Percentiles rank a stretch among this genome's conserved stretches.
These are phyloP conservation scores for Peromyscus leucopus DNA, from an alignment of 2,113 vertebrate species.

Conservation along the genomic window DNA sequence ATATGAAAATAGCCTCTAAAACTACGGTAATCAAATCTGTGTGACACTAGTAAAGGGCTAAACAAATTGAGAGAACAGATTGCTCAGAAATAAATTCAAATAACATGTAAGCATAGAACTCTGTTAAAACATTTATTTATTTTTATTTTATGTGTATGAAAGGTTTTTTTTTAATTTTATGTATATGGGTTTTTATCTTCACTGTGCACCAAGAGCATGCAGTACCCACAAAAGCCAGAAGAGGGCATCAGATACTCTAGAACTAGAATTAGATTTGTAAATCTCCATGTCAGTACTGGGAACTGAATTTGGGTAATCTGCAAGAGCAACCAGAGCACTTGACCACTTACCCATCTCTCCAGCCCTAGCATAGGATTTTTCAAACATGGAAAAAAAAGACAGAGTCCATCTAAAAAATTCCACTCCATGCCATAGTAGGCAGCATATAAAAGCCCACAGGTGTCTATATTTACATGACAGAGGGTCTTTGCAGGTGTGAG, in stretches of 20 bases:
- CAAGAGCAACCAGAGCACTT: background rate
- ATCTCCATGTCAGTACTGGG: too few relatives aligned
- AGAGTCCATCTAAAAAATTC: background rate
- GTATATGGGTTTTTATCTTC: background rate
- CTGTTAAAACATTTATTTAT: background rate
- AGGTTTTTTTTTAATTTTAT: background rate
- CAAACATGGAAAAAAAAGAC: background rate
- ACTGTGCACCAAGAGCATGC: background rate
- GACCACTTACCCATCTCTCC: background rate
- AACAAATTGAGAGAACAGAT: background rate
- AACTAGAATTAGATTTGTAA: background rate
- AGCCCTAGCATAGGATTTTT: background rate
- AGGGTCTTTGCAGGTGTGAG: background rate
- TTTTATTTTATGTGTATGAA: background rate
- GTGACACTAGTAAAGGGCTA: background rate
- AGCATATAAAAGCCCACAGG: background rate
- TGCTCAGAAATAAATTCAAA: background rate
- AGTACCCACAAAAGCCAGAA: background rate
- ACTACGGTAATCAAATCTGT: background rate
- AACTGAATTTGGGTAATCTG: background rate
- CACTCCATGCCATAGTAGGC: background rate
- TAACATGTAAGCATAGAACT: background rate
- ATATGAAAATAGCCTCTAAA: background rate
- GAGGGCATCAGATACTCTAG: background rate
- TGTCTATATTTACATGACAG: background rate